A percentile compares a stretch with the other conserved stretches of the same genome.
phyloP scores from a whole-genome alignment of 2,113 vertebrate species.

The Pipa parva region DNA sequence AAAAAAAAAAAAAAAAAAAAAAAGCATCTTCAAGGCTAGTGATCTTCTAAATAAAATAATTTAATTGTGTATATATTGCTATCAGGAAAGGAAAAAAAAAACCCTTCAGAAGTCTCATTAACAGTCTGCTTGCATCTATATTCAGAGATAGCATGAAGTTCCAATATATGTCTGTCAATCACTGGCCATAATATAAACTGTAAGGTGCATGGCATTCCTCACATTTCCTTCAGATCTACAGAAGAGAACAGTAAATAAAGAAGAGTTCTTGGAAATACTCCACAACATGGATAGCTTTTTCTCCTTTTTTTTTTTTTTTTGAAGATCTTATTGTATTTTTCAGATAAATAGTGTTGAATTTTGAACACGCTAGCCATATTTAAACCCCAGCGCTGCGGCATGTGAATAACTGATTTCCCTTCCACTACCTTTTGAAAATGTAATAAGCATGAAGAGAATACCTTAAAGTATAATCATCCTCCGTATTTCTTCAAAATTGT shows the following conservation, averaged over 20 bases:
- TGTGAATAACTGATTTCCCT: neutral
- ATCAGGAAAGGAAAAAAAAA: no score
- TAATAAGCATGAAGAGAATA: neutral
- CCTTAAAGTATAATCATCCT: neutral
- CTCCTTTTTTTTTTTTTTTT: neutral
- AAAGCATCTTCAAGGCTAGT: neutral
- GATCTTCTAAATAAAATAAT: neutral
- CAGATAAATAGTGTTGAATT: neutral
- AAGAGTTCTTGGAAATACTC: slow-evolving; percentile 3
- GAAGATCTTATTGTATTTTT: neutral
- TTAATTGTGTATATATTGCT: slow-evolving; percentile 31
- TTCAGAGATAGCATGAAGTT: slow-evolving; percentile 17
- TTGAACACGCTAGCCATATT: neutral
- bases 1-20: neutral
- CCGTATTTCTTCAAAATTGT: neutral
- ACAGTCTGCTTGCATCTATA: slow-evolving; percentile 15
- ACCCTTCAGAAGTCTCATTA: slow-evolving; percentile 29
- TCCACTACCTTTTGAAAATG: neutral
- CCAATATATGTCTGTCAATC: slow-evolving; percentile 38
- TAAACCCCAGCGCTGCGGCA: neutral
- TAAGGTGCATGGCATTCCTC: neutral
- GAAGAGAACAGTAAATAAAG: slow-evolving; percentile 21
- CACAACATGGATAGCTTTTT: neutral
- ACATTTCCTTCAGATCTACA: slow-evolving; percentile 1
- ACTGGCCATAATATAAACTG: slow-evolving; percentile 19